These are phyloP conservation scores for Trilocha varians DNA, from an alignment of 2,888 invertebrate genomes.

Conservation along the genomic window DNA sequence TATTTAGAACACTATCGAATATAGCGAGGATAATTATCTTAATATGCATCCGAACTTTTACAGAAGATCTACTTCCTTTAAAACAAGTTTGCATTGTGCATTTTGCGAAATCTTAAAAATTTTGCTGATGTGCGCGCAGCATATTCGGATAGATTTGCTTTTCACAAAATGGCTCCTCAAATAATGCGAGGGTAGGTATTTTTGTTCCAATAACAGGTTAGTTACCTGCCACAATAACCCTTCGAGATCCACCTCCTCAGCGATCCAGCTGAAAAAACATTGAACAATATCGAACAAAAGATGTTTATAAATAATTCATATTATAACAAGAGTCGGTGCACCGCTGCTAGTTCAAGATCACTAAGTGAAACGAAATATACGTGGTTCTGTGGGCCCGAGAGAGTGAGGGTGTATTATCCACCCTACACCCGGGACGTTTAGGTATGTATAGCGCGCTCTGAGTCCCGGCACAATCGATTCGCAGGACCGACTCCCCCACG, in stretches of 20 bases:
- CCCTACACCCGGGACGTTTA: conserved; percentile 19
- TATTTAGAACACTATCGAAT: too few species aligned
- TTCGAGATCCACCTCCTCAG: conserved; percentile 1
- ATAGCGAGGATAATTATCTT: too few species aligned
- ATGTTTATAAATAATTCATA: conserved; percentile 42
- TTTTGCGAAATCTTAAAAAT: too few species aligned
- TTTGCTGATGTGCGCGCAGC: too few species aligned
- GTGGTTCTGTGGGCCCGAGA: conserved; percentile 24
- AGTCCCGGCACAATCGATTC: conserved; percentile 63
- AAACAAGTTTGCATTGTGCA: too few species aligned
- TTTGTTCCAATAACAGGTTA: background rate
- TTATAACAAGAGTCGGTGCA: conserved; percentile 27
- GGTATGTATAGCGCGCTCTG: conserved; percentile 21
- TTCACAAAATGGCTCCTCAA: background rate
- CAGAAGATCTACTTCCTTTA: too few species aligned
- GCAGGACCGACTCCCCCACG: conserved; percentile 46
- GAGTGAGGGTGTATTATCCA: conserved; percentile 43
- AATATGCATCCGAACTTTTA: too few species aligned
- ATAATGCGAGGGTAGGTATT: background rate
- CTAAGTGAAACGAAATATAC: conserved; percentile 39
- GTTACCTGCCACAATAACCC: background rate
- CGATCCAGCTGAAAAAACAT: conserved; percentile 7
- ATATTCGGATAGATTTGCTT: too few species aligned
- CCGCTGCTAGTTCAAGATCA: conserved; percentile 40
- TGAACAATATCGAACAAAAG: conserved; percentile 5